A percentile compares a stretch with the other conserved stretches of the same genome.
Evolutionary conservation across 1,140 invertebrate species (phyloP).

Genomic region (Anastrepha obliqua): DNA sequence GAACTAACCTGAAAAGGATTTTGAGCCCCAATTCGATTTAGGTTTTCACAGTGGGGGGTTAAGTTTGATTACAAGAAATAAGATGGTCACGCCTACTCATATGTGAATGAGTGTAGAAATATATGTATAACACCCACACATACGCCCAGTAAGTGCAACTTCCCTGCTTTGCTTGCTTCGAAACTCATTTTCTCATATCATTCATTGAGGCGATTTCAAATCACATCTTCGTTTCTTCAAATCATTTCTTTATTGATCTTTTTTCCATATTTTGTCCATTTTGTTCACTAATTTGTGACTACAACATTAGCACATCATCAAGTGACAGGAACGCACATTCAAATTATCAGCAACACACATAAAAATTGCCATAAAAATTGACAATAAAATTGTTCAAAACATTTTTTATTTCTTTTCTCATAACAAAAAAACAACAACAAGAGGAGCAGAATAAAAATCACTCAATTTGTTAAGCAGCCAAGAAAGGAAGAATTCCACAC

Average conservation of each 20-base stretch:
- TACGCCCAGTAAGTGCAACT: too few species aligned
- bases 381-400: slow-evolving; percentile 51
- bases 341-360: slow-evolving; percentile 55
- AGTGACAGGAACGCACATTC: slow-evolving; percentile 38
- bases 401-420: slow-evolving; percentile 41
- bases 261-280: slow-evolving; percentile 1
- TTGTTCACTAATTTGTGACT: slow-evolving; percentile 45
- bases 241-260: not conserved
- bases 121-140: too few species aligned
- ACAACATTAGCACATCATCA: slow-evolving; percentile 50
- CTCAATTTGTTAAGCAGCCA: slow-evolving; percentile 40
- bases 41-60: too few species aligned
- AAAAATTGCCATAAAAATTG: slow-evolving; percentile 55
- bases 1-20: too few species aligned
- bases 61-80: too few species aligned
- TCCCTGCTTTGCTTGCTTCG: too few species aligned
- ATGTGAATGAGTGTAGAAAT: too few species aligned
- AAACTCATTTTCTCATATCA: not conserved
- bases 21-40: too few species aligned
- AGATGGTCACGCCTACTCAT: too few species aligned
- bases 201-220: not conserved
- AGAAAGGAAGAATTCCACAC: not conserved
- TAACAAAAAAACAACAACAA: slow-evolving; percentile 15
- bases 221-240: slow-evolving; percentile 1
- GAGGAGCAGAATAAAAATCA: not conserved